phyloP scores from a whole-genome alignment of 2,888 invertebrate genomes.

The Aelia acuminata region DNA sequence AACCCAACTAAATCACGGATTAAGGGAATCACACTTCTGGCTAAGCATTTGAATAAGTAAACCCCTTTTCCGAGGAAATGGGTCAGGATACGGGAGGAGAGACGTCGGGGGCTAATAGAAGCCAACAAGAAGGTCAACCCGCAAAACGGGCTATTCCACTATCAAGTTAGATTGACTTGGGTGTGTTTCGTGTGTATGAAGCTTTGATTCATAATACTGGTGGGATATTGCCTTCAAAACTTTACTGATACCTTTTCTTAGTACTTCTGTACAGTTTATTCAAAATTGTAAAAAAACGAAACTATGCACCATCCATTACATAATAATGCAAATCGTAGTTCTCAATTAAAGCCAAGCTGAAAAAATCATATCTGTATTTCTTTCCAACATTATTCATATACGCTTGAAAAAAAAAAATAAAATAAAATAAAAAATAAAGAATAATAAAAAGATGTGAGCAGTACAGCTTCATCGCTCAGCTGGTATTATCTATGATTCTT shows the following conservation, averaged over 20 bases:
- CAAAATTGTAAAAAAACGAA: too few species aligned
- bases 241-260: background rate
- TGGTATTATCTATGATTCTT: too few species aligned
- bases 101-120: background rate
- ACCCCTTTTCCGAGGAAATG: background rate
- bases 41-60: background rate
- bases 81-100: background rate
- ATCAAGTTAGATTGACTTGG: background rate
- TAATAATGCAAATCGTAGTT: too few species aligned
- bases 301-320: too few species aligned
- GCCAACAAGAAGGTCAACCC: background rate
- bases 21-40: background rate
- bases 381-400: too few species aligned
- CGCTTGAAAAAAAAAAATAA: too few species aligned
- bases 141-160: background rate
- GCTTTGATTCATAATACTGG: background rate
- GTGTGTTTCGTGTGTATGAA: background rate
- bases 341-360: too few species aligned
- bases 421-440: too few species aligned
- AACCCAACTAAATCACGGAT: background rate
- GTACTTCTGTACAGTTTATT: too few species aligned
- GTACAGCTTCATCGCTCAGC: too few species aligned
- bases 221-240: background rate
- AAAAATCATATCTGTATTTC: too few species aligned
- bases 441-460: too few species aligned